Base-by-base conservation (phyloP, 1,140 invertebrate genomes). In the Heliconius melpomene region DNA sequence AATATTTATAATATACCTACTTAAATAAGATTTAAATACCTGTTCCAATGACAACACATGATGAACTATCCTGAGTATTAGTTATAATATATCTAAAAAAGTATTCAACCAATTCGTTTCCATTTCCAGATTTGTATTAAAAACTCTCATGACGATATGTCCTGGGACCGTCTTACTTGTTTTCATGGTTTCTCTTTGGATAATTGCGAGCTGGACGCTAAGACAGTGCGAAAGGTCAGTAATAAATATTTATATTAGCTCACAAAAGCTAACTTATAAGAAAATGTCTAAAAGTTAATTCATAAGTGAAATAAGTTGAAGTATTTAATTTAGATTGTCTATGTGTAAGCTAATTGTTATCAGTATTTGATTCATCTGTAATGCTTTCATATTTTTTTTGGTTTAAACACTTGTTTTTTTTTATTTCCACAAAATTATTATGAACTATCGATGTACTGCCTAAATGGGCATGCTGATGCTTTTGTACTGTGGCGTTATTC, bases 131-230 rank as follows among this genome's bases (percentile, higher is more conserved):
- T 99, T 99, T 95, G 99, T 99, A 88, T 96, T 99, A 88, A 99
- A 99, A 95, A 99, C 99, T 72, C 95, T 99, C 85, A 99, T 99
- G 99, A 99, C 99, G 90, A 99, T 99, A 91, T 99, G 99, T 95
- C 99, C 99, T 36, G 99, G 99, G 84, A 99, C 99, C 72, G 98
- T 99, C 79, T 96, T 99, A 85, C 96, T 99, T 82, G 98, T 99
- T 77, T 99, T 99, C 95, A 99, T 99, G 98, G 98, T 99, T 77
- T 99, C 99, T 1, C 95, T 99, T 72, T 99, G 99, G 99, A 99
- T 99, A 94, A 99, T 99, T 86, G 99, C 99, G 72, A 99, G 98
- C 87, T 99, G 99, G 99, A 99, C 99, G 75, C 95, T 99, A 82
- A 96, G 99, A 86, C 98, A 99, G 86, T 99, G 99, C 94, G 99